Conservation (phyloP, 2,113 vertebrate species). For the Vicugna pacos region DNA sequence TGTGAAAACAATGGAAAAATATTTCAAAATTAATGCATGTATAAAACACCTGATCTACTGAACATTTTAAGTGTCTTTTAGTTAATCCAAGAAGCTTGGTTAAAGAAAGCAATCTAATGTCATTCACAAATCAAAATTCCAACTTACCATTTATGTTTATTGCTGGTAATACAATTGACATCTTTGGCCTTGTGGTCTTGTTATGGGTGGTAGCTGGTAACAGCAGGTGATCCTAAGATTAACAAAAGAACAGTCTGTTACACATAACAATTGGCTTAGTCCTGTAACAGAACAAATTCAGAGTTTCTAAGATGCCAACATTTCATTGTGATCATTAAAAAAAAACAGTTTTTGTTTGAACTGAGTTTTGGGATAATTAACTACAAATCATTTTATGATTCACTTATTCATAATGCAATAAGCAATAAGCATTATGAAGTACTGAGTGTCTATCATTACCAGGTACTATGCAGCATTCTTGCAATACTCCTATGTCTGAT, state of each 20-base stretch:
- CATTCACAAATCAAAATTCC: background rate
- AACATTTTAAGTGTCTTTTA: background rate
- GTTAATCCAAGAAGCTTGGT: background rate
- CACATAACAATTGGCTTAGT: background rate
- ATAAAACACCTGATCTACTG: background rate
- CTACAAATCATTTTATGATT: background rate
- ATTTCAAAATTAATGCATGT: background rate
- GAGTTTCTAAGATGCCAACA: background rate
- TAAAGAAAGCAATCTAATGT: background rate
- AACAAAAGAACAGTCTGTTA: conserved; percentile 74
- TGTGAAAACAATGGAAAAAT: background rate
- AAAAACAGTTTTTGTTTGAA: background rate
- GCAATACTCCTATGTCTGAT: background rate
- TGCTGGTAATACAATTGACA: conserved; percentile 97
- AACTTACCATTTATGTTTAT: conserved; percentile 96
- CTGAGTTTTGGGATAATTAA: background rate
- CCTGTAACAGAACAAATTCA: background rate
- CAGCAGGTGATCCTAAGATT: conserved; percentile 95
- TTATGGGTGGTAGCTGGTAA: conserved; percentile 96
- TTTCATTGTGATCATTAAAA: background rate
- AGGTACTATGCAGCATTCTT: background rate
- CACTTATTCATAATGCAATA: background rate
- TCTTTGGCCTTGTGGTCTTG: conserved; percentile 97
- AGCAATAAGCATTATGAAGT: background rate
- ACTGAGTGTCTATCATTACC: background rate